These are phyloP conservation scores for Epinephelus fuscoguttatus DNA, from an alignment of 2,113 vertebrate genomes.

Conservation along the genomic window DNA sequence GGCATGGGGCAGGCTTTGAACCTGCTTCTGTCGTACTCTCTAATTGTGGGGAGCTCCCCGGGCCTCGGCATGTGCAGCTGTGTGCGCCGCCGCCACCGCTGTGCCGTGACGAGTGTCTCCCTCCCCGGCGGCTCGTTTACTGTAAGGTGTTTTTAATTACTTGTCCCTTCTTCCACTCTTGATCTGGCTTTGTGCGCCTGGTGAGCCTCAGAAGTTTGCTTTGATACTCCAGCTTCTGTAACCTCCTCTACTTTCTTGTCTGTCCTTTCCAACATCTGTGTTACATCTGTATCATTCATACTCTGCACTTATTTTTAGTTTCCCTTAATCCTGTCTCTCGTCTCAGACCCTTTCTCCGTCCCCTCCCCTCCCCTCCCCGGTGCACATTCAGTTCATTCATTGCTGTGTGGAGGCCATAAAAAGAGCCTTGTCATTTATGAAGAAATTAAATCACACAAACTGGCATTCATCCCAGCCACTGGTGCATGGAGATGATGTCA, in stretches of 20 bases:
- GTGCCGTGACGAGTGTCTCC: conserved; percentile 22
- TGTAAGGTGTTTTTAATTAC: conserved; percentile 72
- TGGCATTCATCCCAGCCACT: conserved; percentile 72
- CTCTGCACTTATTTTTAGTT: conserved; percentile 3
- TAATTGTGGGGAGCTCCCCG: conserved; percentile 57
- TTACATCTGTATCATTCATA: conserved; percentile 7
- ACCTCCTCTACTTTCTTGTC: too few relatives aligned
- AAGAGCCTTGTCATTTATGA: conserved; percentile 75
- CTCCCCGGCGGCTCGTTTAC: conserved; percentile 49
- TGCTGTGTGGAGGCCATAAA: conserved; percentile 59
- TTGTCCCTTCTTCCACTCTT: conserved; percentile 11
- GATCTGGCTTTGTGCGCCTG: conserved; percentile 13
- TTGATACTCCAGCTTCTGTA: background rate
- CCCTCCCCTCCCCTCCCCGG: background rate
- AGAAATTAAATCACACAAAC: conserved; percentile 79
- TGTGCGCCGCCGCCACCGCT: conserved; percentile 24
- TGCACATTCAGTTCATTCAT: conserved; percentile 62
- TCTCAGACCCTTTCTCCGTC: background rate
- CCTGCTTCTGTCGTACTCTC: conserved; percentile 46
- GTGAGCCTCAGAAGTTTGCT: conserved; percentile 41
- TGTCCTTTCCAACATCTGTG: conserved; percentile 7
- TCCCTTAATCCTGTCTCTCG: background rate
- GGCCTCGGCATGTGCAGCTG: conserved; percentile 42
- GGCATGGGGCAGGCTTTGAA: conserved; percentile 66
- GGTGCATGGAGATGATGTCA: conserved; percentile 77